Evolutionary conservation across 1,140 invertebrate species (phyloP).

Genomic region (Asbolus verrucosus): DNA sequence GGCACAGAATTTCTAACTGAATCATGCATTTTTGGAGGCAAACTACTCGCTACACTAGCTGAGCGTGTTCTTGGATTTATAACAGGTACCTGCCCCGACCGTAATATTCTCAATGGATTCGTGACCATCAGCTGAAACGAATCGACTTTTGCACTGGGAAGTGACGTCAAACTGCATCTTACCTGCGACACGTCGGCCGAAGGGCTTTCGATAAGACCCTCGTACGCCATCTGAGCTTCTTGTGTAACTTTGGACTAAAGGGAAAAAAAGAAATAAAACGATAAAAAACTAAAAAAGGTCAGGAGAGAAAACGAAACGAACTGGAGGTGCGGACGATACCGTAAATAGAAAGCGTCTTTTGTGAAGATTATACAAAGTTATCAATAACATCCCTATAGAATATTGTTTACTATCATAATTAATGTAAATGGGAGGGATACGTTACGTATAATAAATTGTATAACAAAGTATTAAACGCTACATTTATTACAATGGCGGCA

Average conservation of each 20-base stretch:
- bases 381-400: constrained; percentile 26
- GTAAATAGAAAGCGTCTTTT: constrained; percentile 28
- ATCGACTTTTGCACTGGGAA: background rate
- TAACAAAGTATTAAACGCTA: constrained; percentile 37
- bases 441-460: constrained; percentile 42
- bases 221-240: constrained; percentile 91
- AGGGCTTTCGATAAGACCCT: constrained; percentile 83
- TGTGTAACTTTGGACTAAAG: constrained; percentile 81
- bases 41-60: constrained; percentile 57
- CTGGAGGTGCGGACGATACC: constrained; percentile 20
- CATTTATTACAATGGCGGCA: constrained; percentile 22
- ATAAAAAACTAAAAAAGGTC: constrained; percentile 62
- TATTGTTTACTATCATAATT: constrained; percentile 9
- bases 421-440: constrained; percentile 41
- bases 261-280: constrained; percentile 63
- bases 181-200: constrained; percentile 60
- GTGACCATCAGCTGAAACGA: constrained; percentile 60
- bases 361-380: constrained; percentile 38
- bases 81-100: constrained; percentile 72
- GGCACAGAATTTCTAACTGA: constrained; percentile 55
- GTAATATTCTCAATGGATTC: constrained; percentile 81
- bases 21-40: constrained; percentile 50
- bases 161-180: constrained; percentile 2
- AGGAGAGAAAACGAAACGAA: constrained; percentile 56
- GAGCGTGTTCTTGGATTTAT: constrained; percentile 65